Evolutionary conservation across 53 echinoderm and acorn worm species (phyloP).

Genomic region (Arbacia lixula): DNA sequence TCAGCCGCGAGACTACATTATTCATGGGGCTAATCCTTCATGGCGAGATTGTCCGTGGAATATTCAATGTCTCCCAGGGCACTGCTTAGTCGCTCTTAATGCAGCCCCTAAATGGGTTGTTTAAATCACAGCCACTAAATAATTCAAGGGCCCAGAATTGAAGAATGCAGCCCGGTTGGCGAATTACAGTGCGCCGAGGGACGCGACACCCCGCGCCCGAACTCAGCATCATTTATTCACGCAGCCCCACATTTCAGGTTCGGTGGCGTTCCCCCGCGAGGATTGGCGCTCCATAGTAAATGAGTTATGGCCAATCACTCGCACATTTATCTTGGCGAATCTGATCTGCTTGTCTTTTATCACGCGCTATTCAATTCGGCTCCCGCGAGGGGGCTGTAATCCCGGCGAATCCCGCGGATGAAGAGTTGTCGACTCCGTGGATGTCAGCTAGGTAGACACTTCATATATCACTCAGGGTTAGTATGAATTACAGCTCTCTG

Average conservation of each 20-base stretch:
- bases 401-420: constrained; percentile 33
- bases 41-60: constrained; percentile 28
- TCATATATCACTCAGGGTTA: constrained; percentile 10
- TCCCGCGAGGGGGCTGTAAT: constrained; percentile 50
- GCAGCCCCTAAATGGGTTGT: constrained; percentile 46
- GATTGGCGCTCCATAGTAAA: constrained; percentile 42
- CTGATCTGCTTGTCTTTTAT: constrained; percentile 55
- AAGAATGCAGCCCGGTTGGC: constrained; percentile 47
- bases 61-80: constrained; percentile 34
- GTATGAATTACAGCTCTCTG: constrained; percentile 29
- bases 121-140: constrained; percentile 48
- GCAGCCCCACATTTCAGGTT: constrained; percentile 37
- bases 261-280: constrained; percentile 40
- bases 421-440: constrained; percentile 41
- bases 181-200: constrained; percentile 35
- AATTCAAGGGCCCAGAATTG: constrained; percentile 24
- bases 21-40: constrained; percentile 19
- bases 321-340: constrained; percentile 44
- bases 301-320: constrained; percentile 50
- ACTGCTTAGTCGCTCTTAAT: constrained; percentile 37
- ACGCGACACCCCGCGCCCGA: constrained; percentile 26
- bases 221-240: constrained; percentile 53
- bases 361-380: constrained; percentile 49
- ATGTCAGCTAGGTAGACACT: constrained; percentile 40
- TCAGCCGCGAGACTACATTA: constrained; percentile 1